A percentile compares a stretch with the other conserved stretches of the same genome.
These are phyloP conservation scores for Hepsetus odoe DNA, from an alignment of 2,113 vertebrate species.

Conservation along the genomic window DNA sequence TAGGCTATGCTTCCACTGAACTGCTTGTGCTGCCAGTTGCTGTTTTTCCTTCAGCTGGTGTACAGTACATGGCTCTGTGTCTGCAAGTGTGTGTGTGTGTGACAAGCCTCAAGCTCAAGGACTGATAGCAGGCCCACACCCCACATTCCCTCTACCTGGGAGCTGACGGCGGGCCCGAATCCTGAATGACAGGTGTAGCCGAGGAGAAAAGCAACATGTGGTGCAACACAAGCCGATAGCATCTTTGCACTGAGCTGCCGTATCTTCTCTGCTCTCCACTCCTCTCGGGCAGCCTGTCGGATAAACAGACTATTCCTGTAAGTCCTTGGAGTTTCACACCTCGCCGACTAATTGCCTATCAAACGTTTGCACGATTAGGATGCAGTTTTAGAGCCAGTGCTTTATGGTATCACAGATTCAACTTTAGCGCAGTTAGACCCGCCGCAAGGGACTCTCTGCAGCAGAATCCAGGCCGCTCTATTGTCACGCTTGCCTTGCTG, in stretches of 20 bases:
- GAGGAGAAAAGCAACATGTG: constrained; percentile 66
- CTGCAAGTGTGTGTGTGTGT: constrained; percentile 20
- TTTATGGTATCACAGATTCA: constrained; percentile 62
- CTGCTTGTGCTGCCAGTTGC: constrained; percentile 50
- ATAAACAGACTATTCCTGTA: constrained; percentile 50
- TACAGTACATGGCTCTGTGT: constrained; percentile 9
- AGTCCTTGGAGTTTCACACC: constrained; percentile 55
- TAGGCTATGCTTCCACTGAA: constrained; percentile 61
- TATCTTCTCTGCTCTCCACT: constrained; percentile 27
- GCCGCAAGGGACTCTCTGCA: constrained; percentile 36
- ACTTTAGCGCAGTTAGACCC: constrained; percentile 54
- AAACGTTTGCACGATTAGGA: constrained; percentile 65
- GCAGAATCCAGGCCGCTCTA: constrained; percentile 46
- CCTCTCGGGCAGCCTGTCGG: constrained; percentile 24
- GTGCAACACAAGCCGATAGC: constrained; percentile 62
- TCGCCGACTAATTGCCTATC: constrained; percentile 68
- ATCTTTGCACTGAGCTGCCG: constrained; percentile 57
- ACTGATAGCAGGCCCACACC: constrained; percentile 26
- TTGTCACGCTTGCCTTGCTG: constrained; percentile 55
- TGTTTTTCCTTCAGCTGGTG: constrained; percentile 33
- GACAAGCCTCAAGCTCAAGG: constrained; percentile 37
- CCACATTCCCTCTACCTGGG: constrained; percentile 46
- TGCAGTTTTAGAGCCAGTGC: constrained; percentile 66
- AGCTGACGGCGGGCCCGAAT: constrained; percentile 61
- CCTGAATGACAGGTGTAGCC: constrained; percentile 75